These are phyloP conservation scores for Tinamus major DNA, from an alignment of 2,797 vertebrate species.

Conservation along the genomic window DNA sequence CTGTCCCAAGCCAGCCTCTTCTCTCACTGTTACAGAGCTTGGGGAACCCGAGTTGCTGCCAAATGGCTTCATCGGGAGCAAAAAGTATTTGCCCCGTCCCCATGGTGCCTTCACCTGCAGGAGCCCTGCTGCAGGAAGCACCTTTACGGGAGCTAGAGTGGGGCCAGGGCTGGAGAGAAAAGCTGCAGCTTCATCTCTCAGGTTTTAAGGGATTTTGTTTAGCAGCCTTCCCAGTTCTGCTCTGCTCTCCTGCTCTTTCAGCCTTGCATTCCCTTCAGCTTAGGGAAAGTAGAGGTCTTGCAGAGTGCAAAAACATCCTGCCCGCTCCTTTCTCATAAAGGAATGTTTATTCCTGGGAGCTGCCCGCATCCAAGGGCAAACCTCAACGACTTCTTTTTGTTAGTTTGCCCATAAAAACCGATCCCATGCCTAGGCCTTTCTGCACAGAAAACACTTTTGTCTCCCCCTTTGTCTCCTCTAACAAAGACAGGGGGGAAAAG, in stretches of 20 bases:
- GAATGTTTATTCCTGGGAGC: constrained; percentile 75
- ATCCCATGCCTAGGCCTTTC: constrained; percentile 77
- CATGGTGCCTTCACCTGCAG: constrained; percentile 31
- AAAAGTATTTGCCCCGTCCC: neutral
- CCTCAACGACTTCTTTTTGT: constrained; percentile 73
- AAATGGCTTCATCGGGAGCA: constrained; percentile 14
- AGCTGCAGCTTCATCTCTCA: neutral
- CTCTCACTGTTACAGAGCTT: constrained; percentile 6
- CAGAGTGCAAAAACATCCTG: constrained; percentile 16
- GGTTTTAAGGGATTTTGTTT: constrained; percentile 56
- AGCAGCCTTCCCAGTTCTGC: constrained; percentile 70
- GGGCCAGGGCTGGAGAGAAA: neutral
- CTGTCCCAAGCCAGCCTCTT: neutral
- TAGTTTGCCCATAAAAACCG: constrained; percentile 74
- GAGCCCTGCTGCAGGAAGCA: constrained; percentile 42
- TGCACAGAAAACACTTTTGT: constrained; percentile 79
- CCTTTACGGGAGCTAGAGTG: constrained; percentile 20
- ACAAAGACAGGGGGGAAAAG: constrained; percentile 80
- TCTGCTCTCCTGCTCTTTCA: constrained; percentile 17
- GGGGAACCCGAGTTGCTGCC: constrained; percentile 20
- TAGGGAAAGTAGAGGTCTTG: neutral
- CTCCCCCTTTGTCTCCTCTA: constrained; percentile 81
- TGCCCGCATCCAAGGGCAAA: constrained; percentile 70
- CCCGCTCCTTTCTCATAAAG: constrained; percentile 75
- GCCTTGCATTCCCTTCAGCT: constrained; percentile 65